A percentile compares a stretch with the other conserved stretches of the same genome.
Evolutionary conservation across 2,797 vertebrate species (phyloP).

Genomic region (Pipistrellus pipistrellus): DNA sequence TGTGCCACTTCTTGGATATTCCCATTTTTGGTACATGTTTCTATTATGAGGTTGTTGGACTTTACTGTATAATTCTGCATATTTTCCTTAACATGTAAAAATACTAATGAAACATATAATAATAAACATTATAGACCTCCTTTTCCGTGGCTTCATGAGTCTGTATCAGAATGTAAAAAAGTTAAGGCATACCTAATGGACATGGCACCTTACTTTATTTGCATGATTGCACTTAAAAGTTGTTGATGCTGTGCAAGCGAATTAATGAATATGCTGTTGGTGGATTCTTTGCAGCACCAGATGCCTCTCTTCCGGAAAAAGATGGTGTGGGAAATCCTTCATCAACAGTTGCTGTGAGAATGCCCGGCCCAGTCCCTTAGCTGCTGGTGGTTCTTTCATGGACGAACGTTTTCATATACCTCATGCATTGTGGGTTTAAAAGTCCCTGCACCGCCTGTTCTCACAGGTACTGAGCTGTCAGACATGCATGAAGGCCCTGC

Average conservation of each 20-base stretch:
- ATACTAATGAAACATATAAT: background rate
- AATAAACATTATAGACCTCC: background rate
- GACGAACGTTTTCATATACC: constrained; percentile 81
- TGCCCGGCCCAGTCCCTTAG: constrained; percentile 47
- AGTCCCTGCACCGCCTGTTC: constrained; percentile 69
- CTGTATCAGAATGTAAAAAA: background rate
- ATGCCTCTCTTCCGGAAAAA: constrained; percentile 96
- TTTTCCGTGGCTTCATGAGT: background rate
- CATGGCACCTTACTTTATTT: background rate
- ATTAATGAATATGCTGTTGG: background rate
- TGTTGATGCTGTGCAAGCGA: background rate
- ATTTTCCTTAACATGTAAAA: constrained; percentile 43
- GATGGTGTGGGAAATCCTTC: constrained; percentile 98
- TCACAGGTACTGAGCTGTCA: constrained; percentile 77
- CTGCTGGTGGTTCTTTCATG: constrained; percentile 76
- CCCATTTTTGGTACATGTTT: background rate
- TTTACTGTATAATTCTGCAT: background rate
- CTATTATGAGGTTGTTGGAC: background rate
- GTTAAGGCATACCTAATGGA: background rate
- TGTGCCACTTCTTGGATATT: background rate
- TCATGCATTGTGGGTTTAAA: constrained; percentile 81
- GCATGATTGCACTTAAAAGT: background rate
- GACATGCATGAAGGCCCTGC: constrained; percentile 64
- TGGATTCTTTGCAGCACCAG: constrained; percentile 90
- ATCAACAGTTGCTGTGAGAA: constrained; percentile 93